These are phyloP conservation scores for Nannoperca obscura DNA, from an alignment of 2,797 vertebrate species.

Conservation along the genomic window DNA sequence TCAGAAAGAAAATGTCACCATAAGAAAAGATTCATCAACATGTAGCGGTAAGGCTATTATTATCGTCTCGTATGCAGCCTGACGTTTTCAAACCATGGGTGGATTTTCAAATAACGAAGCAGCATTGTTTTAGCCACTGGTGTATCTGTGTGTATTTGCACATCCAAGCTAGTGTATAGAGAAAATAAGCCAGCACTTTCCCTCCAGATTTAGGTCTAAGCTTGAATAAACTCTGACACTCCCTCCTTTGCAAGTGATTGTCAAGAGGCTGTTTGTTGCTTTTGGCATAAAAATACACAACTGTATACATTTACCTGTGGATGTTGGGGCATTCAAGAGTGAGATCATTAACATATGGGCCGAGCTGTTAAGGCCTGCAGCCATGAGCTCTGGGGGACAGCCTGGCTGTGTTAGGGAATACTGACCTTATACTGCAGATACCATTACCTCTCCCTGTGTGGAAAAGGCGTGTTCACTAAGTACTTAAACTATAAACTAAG, in stretches of 20 bases:
- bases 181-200: slow-evolving; percentile 75
- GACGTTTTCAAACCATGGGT: slow-evolving; percentile 32
- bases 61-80: slow-evolving; percentile 25
- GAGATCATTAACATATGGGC: slow-evolving; percentile 80
- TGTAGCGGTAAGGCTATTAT: slow-evolving; percentile 42
- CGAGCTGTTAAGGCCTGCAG: slow-evolving; percentile 58
- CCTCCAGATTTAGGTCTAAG: slow-evolving; percentile 70
- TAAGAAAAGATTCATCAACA: slow-evolving; percentile 47
- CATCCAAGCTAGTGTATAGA: slow-evolving; percentile 58
- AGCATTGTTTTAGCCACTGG: slow-evolving; percentile 56
- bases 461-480: slow-evolving; percentile 50
- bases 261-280: slow-evolving; percentile 78
- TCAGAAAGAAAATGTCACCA: slow-evolving; percentile 63
- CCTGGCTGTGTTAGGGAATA: slow-evolving; percentile 58
- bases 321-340: slow-evolving; percentile 66
- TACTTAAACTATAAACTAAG: slow-evolving; percentile 45
- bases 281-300: slow-evolving; percentile 79
- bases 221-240: slow-evolving; percentile 75
- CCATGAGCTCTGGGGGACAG: slow-evolving; percentile 57
- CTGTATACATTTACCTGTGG: slow-evolving; percentile 75
- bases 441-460: slow-evolving; percentile 54
- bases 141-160: slow-evolving; percentile 72
- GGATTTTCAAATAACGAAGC: slow-evolving; percentile 37
- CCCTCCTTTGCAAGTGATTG: slow-evolving; percentile 73
- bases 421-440: slow-evolving; percentile 65